Percentiles rank a stretch among this genome's conserved stretches.
Conservation (phyloP, 2,888 invertebrate genomes). For the Mythimna lalbum region DNA sequence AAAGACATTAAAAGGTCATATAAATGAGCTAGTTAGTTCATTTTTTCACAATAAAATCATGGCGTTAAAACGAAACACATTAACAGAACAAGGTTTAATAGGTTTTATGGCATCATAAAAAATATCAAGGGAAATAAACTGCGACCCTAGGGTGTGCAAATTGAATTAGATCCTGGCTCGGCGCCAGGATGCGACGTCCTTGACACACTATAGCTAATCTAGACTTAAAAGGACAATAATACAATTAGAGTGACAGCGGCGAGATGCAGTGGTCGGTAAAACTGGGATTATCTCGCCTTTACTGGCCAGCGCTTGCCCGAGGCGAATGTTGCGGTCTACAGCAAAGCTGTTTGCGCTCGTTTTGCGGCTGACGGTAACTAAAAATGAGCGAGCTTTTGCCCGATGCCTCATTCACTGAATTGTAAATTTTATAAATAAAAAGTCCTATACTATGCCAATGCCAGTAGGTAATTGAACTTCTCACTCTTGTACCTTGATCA, state of each 20-base stretch:
- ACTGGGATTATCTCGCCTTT: background rate
- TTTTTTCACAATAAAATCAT: slow-evolving; percentile 63
- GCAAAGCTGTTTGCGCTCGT: slow-evolving; percentile 6
- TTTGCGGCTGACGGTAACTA: background rate
- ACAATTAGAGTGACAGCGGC: slow-evolving; percentile 35
- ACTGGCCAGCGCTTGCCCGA: background rate
- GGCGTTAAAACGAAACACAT: slow-evolving; percentile 72
- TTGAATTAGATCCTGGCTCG: slow-evolving; percentile 81
- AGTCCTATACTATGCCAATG: background rate
- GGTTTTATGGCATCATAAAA: slow-evolving; percentile 77
- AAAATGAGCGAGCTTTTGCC: background rate
- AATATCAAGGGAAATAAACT: slow-evolving; percentile 71
- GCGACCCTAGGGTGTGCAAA: slow-evolving; percentile 73
- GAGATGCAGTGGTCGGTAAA: slow-evolving; percentile 15
- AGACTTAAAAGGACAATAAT: slow-evolving; percentile 68
- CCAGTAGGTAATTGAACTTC: background rate
- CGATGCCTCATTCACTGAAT: background rate
- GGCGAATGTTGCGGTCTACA: slow-evolving; percentile 2
- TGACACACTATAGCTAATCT: slow-evolving; percentile 67
- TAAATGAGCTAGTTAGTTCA: slow-evolving; percentile 52
- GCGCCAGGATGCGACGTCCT: slow-evolving; percentile 72
- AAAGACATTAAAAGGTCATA: slow-evolving; percentile 58
- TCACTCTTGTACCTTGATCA: too few relatives aligned
- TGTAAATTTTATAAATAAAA: background rate
- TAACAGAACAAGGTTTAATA: slow-evolving; percentile 75